Conservation (phyloP, 2,888 invertebrate genomes). For the Cheilosia variabilis region DNA sequence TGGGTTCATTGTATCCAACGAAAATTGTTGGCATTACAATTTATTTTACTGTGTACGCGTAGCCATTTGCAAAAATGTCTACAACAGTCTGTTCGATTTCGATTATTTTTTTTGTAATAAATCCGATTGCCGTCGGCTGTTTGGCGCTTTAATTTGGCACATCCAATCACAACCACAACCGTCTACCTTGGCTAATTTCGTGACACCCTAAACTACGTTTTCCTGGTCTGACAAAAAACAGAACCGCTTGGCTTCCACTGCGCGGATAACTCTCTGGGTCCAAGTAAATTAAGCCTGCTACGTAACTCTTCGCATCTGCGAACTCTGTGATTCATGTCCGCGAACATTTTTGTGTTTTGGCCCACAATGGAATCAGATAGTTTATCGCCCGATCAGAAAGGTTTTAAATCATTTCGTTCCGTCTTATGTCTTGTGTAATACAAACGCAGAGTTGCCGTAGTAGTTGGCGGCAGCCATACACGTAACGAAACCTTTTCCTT, state of each 20-base stretch:
- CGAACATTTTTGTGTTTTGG: conserved; percentile 60
- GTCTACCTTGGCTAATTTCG: neutral
- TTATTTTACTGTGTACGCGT: too few relatives aligned
- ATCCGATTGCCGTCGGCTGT: too few relatives aligned
- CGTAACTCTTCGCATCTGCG: conserved; percentile 69
- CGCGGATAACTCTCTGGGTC: neutral
- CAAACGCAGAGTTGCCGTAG: conserved; percentile 46
- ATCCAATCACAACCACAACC: neutral
- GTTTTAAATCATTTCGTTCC: conserved; percentile 75
- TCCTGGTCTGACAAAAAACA: neutral
- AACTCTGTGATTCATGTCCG: conserved; percentile 61
- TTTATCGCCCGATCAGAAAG: conserved; percentile 73
- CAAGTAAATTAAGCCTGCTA: conserved; percentile 24
- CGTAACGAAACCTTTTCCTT: conserved; percentile 61
- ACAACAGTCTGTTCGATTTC: too few relatives aligned
- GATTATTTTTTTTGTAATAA: too few relatives aligned
- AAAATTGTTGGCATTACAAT: too few relatives aligned
- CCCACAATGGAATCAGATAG: conserved; percentile 75
- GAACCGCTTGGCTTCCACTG: neutral
- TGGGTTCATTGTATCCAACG: too few relatives aligned
- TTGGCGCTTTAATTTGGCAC: neutral
- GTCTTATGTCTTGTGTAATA: conserved; percentile 60
- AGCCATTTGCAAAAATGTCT: too few relatives aligned
- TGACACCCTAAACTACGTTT: conserved; percentile 4
- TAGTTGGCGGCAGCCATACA: conserved; percentile 40